phyloP scores from a whole-genome alignment of 1,140 invertebrate genomes.

The Drosophila novamexicana region DNA sequence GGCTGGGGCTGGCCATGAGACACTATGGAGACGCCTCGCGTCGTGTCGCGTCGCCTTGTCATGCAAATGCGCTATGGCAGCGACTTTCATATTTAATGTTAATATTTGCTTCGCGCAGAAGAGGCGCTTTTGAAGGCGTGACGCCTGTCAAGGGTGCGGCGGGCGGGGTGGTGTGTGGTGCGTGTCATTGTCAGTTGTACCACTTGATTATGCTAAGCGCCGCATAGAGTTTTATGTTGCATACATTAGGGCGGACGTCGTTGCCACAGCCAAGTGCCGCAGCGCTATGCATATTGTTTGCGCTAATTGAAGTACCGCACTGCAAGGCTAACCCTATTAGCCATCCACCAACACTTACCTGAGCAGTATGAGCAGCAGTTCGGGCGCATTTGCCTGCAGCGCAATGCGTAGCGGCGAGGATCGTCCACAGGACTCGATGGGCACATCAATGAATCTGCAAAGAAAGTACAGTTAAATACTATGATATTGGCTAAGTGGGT shows the following conservation, averaged over 20 bases:
- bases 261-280: slow-evolving; percentile 54
- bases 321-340: neutral
- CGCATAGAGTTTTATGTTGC: slow-evolving; percentile 67
- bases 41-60: slow-evolving; percentile 62
- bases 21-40: slow-evolving; percentile 55
- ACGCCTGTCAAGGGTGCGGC: neutral
- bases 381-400: slow-evolving; percentile 89
- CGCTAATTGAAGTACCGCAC: slow-evolving; percentile 71
- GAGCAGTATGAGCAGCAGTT: slow-evolving; percentile 90
- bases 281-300: slow-evolving; percentile 67
- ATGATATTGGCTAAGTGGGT: slow-evolving; percentile 19
- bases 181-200: slow-evolving; percentile 44
- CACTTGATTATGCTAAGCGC: slow-evolving; percentile 79
- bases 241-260: slow-evolving; percentile 53
- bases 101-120: slow-evolving; percentile 57
- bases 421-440: slow-evolving; percentile 90
- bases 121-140: neutral
- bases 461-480: slow-evolving; percentile 19
- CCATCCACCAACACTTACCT: slow-evolving; percentile 68
- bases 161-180: neutral
- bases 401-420: slow-evolving; percentile 89
- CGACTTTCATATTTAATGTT: slow-evolving; percentile 82
- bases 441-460: slow-evolving; percentile 90
- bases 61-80: slow-evolving; percentile 80
- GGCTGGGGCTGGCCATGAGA: slow-evolving; percentile 63